Evolutionary conservation across 2,113 vertebrate species (phyloP), one percentile per base, ranked within the genome.

Genomic region (Megatriorchis doriae): DNA sequence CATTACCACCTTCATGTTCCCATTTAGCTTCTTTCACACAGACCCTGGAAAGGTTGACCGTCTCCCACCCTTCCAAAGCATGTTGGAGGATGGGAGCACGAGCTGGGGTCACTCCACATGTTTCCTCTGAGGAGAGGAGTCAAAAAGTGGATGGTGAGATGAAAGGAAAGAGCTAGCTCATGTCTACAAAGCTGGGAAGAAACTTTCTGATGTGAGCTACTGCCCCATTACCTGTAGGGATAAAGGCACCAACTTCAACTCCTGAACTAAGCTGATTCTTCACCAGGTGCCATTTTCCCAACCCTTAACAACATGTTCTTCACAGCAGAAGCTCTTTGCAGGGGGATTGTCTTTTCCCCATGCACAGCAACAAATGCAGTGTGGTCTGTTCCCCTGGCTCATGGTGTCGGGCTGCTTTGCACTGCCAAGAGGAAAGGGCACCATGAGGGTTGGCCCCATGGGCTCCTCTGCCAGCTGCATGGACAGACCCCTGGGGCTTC

Each of bases 1-100:
- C 87, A 89, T 86, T 96, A 96, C 90, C 75, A 88, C 71, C 91
- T 97, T 78, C 68, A 10, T 94, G 94, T 58, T 88, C 93, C 63
- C 77, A 87, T 94, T 92, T 97, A 95, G 94, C 79, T 86, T 20
- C 92, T 94, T 96, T 97, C 97, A 95, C 97, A 97, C 10, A 10
- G 86, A 88, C 83, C 94, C 93, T 13, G 50, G 93, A 94, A 96
- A 96, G 26, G 56, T 1, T 80, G 89, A 80, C 68, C 16, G 20
- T 77, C 74, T 86, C 93, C 90, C 86, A 68, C 61, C 72, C 12
- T 62, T 71, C 62, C 72, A 73, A 78, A 75, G 53, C 34, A 70
- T 56, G 43, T 26, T 80, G 31, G 75, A 81, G 56, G 74, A 48
- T 91, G 80, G 75, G 81, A 94, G 74, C 16, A 36, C 77, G 67